Evolutionary conservation across 1,140 invertebrate genomes (phyloP).

Genomic region (Drosophila busckii): DNA sequence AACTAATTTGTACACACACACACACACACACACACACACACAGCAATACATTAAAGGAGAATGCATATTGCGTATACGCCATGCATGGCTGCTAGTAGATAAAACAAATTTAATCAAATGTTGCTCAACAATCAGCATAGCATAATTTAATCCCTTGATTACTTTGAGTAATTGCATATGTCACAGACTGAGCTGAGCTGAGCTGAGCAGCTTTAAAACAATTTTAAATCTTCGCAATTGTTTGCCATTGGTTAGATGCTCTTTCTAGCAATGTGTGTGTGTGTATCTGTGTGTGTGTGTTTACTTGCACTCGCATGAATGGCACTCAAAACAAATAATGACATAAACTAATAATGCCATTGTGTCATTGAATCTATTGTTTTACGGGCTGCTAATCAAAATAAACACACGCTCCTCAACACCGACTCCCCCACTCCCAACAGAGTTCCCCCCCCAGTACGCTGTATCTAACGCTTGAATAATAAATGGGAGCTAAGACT

Average conservation of each 20-base stretch:
- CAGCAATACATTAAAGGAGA: too few relatives aligned
- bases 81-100: too few relatives aligned
- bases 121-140: too few relatives aligned
- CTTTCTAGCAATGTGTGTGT: too few relatives aligned
- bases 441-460: neutral
- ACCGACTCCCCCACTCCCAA: neutral
- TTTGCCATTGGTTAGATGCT: too few relatives aligned
- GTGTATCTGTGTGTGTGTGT: slow-evolving; percentile 8
- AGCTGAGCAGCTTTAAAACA: too few relatives aligned
- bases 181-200: too few relatives aligned
- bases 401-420: slow-evolving; percentile 39
- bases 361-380: slow-evolving; percentile 66
- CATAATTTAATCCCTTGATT: too few relatives aligned
- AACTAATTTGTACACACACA: too few relatives aligned
- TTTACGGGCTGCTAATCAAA: slow-evolving; percentile 71
- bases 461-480: slow-evolving; percentile 43
- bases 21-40: neutral
- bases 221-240: slow-evolving; percentile 26
- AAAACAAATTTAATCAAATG: too few relatives aligned
- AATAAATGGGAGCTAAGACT: slow-evolving; percentile 73
- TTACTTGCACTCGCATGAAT: slow-evolving; percentile 22
- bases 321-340: slow-evolving; percentile 66
- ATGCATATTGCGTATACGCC: too few relatives aligned
- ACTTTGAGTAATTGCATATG: too few relatives aligned
- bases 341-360: slow-evolving; percentile 64